Evolutionary conservation across 2,113 vertebrate genomes (phyloP).

Genomic region (Syngnathus floridae): DNA sequence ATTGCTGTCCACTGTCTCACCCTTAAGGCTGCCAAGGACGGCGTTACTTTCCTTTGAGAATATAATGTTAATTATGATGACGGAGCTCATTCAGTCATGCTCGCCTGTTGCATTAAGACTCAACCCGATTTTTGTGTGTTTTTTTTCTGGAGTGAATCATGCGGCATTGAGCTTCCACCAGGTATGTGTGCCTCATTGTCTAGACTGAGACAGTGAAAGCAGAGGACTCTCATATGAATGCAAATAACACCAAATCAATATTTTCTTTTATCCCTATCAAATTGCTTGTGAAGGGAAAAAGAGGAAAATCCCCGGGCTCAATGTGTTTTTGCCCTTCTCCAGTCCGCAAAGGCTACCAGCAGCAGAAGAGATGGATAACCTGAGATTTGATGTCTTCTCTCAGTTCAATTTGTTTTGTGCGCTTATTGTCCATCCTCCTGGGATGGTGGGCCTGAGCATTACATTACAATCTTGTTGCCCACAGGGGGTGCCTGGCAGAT

Average conservation of each 20-base stretch:
- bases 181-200: neutral
- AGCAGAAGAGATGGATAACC: slow-evolving; percentile 15
- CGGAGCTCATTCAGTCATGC: neutral
- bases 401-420: slow-evolving; percentile 8
- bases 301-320: slow-evolving; percentile 11
- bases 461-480: slow-evolving; percentile 15
- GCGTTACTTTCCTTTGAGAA: slow-evolving; percentile 16
- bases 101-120: neutral
- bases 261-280: neutral
- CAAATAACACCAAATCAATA: slow-evolving; percentile 15
- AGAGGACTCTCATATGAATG: slow-evolving; percentile 4
- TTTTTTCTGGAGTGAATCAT: neutral
- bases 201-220: neutral
- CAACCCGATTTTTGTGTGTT: neutral
- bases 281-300: neutral
- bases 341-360: neutral
- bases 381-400: slow-evolving; percentile 25
- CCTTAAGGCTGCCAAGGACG: slow-evolving; percentile 31
- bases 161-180: neutral
- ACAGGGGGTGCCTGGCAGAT: slow-evolving; percentile 9
- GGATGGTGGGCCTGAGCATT: neutral
- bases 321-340: neutral
- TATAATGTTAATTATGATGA: slow-evolving; percentile 27
- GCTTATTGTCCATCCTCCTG: slow-evolving; percentile 27
- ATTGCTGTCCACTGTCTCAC: slow-evolving; percentile 28